Conservation (phyloP, 2,888 invertebrate genomes). For the Chironomus tentans region DNA sequence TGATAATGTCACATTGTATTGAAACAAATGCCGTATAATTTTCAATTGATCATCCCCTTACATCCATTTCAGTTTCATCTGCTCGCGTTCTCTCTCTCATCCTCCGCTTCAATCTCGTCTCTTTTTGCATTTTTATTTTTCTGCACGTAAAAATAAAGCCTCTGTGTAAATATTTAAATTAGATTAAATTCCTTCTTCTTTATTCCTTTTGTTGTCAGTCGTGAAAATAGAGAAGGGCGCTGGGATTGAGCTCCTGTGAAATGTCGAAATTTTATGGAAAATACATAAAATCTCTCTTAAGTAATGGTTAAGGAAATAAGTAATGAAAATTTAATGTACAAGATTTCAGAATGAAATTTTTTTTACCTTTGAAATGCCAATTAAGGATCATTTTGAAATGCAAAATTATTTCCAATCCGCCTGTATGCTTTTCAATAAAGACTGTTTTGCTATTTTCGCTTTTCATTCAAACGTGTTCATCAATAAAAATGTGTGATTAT, state of each 20-base stretch:
- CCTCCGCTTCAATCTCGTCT: not conserved
- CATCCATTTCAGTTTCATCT: too few species aligned
- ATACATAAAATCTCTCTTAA: too few species aligned
- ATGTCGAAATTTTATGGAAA: too few species aligned
- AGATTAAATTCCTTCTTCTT: constrained; percentile 3
- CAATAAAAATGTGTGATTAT: constrained; percentile 10
- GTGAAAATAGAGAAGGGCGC: too few species aligned
- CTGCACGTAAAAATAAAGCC: not conserved
- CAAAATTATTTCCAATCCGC: too few species aligned
- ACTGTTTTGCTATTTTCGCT: not conserved
- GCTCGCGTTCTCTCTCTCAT: not conserved
- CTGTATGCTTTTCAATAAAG: too few species aligned
- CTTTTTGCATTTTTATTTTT: not conserved
- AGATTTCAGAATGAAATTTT: too few species aligned
- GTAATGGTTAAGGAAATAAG: too few species aligned
- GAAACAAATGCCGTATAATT: not conserved
- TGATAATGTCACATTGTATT: not conserved
- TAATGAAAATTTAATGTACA: too few species aligned
- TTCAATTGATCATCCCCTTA: not conserved
- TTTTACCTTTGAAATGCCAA: too few species aligned
- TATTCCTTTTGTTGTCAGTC: not conserved
- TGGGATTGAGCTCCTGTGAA: too few species aligned
- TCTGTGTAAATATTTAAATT: constrained; percentile 1
- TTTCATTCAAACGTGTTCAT: constrained; percentile 6
- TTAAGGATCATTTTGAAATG: too few species aligned